These are phyloP conservation scores for Diceros bicornis DNA, from an alignment of 2,797 vertebrate species.

Conservation along the genomic window DNA sequence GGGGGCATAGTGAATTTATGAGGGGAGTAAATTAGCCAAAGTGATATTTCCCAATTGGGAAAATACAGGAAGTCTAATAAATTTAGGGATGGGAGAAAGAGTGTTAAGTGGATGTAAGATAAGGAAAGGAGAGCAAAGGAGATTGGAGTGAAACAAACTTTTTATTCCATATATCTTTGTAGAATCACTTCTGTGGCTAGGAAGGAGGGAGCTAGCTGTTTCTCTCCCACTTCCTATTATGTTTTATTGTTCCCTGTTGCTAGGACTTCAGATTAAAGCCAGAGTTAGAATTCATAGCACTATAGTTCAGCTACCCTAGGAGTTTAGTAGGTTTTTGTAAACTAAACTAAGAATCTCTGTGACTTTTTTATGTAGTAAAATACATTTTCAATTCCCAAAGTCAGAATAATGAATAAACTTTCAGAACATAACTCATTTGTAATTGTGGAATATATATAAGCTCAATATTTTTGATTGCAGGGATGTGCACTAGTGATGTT, in stretches of 20 bases:
- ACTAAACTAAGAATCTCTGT: conserved; percentile 40
- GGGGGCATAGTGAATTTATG: not conserved
- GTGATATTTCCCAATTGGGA: not conserved
- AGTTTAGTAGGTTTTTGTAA: not conserved
- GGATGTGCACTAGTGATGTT: not conserved
- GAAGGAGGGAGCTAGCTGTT: not conserved
- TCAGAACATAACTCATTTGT: not conserved
- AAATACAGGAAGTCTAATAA: conserved; percentile 28
- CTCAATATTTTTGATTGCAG: not conserved
- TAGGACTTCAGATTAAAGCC: conserved; percentile 29
- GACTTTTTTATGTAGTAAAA: not conserved
- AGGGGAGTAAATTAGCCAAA: not conserved
- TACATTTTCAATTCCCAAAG: not conserved
- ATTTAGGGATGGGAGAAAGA: not conserved
- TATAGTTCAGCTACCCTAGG: not conserved
- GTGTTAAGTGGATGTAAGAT: not conserved
- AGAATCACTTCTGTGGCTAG: not conserved
- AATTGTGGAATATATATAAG: not conserved
- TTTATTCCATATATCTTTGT: not conserved
- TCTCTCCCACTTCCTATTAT: not conserved
- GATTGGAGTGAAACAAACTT: not conserved
- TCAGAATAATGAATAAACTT: not conserved
- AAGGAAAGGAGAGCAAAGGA: not conserved
- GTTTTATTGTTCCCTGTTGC: not conserved
- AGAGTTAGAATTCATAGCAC: not conserved